These are phyloP conservation scores for Nothoprocta perdicaria DNA, from an alignment of 2,113 vertebrate species.

Conservation along the genomic window DNA sequence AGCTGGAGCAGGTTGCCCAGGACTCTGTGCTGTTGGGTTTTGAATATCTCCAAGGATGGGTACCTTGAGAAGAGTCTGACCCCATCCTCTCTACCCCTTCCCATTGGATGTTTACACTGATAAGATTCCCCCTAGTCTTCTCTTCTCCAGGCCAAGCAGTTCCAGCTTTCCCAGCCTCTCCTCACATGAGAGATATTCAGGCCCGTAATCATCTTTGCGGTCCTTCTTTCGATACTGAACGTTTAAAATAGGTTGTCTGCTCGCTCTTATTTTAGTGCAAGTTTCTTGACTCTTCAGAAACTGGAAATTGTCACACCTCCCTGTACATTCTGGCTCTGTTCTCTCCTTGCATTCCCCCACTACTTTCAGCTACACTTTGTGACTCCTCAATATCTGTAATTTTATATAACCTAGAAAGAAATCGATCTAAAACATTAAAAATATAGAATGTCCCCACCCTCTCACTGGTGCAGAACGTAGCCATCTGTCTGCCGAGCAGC, in stretches of 20 bases:
- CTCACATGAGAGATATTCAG: background rate
- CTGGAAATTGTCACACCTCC: conserved; percentile 56
- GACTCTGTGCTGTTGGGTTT: background rate
- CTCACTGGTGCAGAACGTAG: conserved; percentile 7
- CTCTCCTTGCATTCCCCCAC: conserved; percentile 34
- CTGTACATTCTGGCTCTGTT: conserved; percentile 19
- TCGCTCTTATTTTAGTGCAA: conserved; percentile 56
- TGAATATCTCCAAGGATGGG: background rate
- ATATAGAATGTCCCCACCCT: conserved; percentile 19
- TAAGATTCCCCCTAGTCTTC: too few relatives aligned
- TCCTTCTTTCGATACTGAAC: background rate
- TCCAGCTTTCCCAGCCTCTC: background rate
- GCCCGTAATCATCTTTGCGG: background rate
- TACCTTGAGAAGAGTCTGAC: background rate
- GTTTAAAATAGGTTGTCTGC: conserved; percentile 42
- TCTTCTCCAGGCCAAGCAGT: background rate
- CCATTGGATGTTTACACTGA: too few relatives aligned
- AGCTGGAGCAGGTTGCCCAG: background rate
- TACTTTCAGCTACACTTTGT: background rate
- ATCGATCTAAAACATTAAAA: conserved; percentile 44
- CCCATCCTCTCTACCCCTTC: too few relatives aligned
- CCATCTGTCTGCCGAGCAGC: conserved; percentile 39
- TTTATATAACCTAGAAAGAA: conserved; percentile 49
- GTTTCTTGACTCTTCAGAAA: conserved; percentile 32
- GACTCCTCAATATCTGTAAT: conserved; percentile 3